Conservation (phyloP, 2,888 invertebrate species). For the Aelia acuminata region DNA sequence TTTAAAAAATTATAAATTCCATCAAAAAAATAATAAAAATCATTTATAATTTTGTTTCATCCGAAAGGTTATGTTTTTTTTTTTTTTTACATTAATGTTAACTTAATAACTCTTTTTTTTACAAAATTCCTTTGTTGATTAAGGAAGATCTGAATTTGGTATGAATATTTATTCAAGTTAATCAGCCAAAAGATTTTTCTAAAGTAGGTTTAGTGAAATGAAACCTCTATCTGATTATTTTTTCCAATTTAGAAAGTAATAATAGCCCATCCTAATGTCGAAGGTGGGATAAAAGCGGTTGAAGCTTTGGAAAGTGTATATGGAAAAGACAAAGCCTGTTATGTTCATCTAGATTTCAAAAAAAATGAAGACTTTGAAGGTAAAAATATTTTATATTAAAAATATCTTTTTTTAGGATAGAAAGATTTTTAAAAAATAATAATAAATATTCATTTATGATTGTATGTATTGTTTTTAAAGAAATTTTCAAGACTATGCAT, state of each 20-base stretch:
- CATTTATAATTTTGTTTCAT: no score
- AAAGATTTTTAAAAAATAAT: background rate
- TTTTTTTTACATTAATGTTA: no score
- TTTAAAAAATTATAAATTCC: no score
- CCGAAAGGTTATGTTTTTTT: no score
- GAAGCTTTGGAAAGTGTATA: slow-evolving; percentile 70
- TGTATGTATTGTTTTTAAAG: slow-evolving; percentile 46
- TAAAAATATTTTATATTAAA: slow-evolving; percentile 63
- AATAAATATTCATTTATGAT: background rate
- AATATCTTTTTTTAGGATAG: background rate
- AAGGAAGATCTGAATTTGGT: no score
- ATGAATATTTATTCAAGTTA: no score
- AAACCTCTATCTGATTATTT: background rate
- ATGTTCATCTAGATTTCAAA: slow-evolving; percentile 73
- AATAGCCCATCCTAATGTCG: slow-evolving; percentile 57
- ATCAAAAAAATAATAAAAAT: no score
- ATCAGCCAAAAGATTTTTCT: no score
- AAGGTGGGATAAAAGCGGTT: slow-evolving; percentile 70
- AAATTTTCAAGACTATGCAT: slow-evolving; percentile 48
- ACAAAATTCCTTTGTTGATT: no score
- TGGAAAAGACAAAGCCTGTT: slow-evolving; percentile 71
- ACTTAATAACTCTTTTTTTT: no score
- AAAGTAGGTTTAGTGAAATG: background rate
- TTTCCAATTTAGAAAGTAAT: slow-evolving; percentile 62
- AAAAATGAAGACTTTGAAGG: slow-evolving; percentile 70